Base-by-base conservation (phyloP, 2,888 invertebrate species). In the Hydraecia micacea region DNA sequence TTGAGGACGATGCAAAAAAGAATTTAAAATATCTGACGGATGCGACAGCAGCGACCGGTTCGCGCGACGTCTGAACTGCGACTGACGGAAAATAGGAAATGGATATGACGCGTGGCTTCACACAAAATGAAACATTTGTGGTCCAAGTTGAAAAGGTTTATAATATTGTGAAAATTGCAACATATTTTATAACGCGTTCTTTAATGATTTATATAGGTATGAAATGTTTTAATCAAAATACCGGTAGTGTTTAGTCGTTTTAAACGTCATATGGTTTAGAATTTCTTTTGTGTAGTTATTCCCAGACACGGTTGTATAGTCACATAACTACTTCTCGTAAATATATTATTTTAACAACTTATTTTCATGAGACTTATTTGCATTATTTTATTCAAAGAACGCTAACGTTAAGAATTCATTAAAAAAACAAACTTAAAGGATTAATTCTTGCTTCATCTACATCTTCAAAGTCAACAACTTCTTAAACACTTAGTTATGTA, bases 31-130 rank as follows among this genome's bases (percentile, higher is more conserved):
- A 25, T 36, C 32, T 36, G 39, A 42, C 62, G 28, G 63, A 63
- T 25, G 21, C 60, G 32, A 39, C 11, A 49, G 75, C 77, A 62
- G 73, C 88, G 84, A 67, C 79, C 89, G 63, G 77, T 79, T 75
- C 89, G 87, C 80, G 79, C 90, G 86, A 86, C 81, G 89, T 55
- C 81, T 88, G 84, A 90, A 84, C 84, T 84, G 84, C 89, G 90
- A 96, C 96, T 96, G 93, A 86, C 89, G 88, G 90, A 85, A 86
- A 86, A 86, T 85, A 89, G 91, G 90, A 92, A 93, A 92, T 92
- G 90, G 90, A 91, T 81, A 87, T 84, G 90, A 85, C 84, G 85
- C 87, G 75, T 83, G 87, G 78, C 79, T 89, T 88, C 86, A 88
- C 84, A 80, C 83, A 67, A 80, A 86, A 89, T 74, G 69, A 91